These are phyloP conservation scores for Acanthurus leucopareius DNA, from an alignment of 2,797 vertebrate genomes.

Conservation along the genomic window DNA sequence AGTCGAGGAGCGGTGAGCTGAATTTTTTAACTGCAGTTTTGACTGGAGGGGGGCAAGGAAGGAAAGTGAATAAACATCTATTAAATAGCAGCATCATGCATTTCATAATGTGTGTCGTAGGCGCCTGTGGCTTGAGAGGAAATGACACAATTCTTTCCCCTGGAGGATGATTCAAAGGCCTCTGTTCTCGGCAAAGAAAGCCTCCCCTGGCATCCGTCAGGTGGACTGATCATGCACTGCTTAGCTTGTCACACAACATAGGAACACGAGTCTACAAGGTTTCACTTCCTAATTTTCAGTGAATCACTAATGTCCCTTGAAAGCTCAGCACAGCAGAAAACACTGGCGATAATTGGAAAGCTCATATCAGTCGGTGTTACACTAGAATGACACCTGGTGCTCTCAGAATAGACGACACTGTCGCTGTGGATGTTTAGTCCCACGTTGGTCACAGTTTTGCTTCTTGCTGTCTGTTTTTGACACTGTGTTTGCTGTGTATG, in stretches of 20 bases:
- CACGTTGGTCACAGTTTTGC: conserved; percentile 67
- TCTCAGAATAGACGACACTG: conserved; percentile 32
- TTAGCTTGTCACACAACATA: conserved; percentile 61
- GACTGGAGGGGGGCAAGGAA: conserved; percentile 32
- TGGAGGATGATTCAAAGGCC: conserved; percentile 56
- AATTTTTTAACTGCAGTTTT: conserved; percentile 28
- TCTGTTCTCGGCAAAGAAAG: conserved; percentile 45
- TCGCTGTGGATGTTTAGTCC: conserved; percentile 41
- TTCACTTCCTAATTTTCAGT: conserved; percentile 74
- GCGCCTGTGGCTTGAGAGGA: conserved; percentile 60
- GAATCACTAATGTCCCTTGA: conserved; percentile 63
- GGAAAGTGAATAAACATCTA: conserved; percentile 39
- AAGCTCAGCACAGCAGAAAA: conserved; percentile 38
- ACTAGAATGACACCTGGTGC: conserved; percentile 39
- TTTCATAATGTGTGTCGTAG: conserved; percentile 44
- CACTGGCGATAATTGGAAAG: conserved; percentile 39
- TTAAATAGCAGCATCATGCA: conserved; percentile 32
- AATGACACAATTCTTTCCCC: conserved; percentile 66
- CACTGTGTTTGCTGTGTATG: not conserved
- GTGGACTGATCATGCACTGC: conserved; percentile 56
- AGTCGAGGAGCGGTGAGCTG: conserved; percentile 36
- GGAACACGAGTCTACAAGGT: conserved; percentile 59
- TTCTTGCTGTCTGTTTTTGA: conserved; percentile 59
- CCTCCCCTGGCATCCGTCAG: conserved; percentile 46
- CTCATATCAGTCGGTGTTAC: conserved; percentile 24